A percentile compares a stretch with the other conserved stretches of the same genome.
These are phyloP conservation scores for Lysiphlebus fabarum DNA, from an alignment of 1,140 invertebrate genomes.

Conservation along the genomic window DNA sequence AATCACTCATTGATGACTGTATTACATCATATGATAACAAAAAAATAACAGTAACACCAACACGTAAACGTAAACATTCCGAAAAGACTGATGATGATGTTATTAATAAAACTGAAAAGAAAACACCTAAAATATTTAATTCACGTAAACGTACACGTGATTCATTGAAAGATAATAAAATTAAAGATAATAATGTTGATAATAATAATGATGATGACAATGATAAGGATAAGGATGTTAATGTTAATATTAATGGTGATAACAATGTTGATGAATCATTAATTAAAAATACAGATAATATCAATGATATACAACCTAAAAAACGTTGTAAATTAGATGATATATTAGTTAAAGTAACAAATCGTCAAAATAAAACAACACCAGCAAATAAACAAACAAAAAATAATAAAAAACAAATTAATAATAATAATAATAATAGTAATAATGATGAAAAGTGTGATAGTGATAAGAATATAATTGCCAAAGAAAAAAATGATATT, in stretches of 20 bases:
- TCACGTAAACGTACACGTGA: constrained; percentile 42
- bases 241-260: too few species aligned
- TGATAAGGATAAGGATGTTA: too few species aligned
- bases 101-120: constrained; percentile 27
- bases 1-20: constrained; percentile 17
- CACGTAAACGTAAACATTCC: constrained; percentile 53
- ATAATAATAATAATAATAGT: too few species aligned
- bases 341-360: constrained; percentile 49
- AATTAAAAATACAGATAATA: constrained; percentile 19
- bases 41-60: constrained; percentile 24
- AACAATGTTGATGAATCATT: constrained; percentile 25
- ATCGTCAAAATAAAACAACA: constrained; percentile 37
- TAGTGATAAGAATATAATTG: constrained; percentile 33
- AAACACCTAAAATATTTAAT: constrained; percentile 38
- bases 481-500: too few species aligned
- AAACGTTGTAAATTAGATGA: constrained; percentile 51
- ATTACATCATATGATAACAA: constrained; percentile 10
- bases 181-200: constrained; percentile 27
- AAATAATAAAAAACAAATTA: too few species aligned
- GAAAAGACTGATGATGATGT: constrained; percentile 46
- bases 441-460: constrained; percentile 30
- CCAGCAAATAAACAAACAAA: too few species aligned
- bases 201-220: constrained; percentile 23
- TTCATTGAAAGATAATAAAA: constrained; percentile 24
- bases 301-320: constrained; percentile 25